These are phyloP conservation scores for Phaetusa simplex DNA, from an alignment of 2,113 vertebrate genomes.

Conservation along the genomic window DNA sequence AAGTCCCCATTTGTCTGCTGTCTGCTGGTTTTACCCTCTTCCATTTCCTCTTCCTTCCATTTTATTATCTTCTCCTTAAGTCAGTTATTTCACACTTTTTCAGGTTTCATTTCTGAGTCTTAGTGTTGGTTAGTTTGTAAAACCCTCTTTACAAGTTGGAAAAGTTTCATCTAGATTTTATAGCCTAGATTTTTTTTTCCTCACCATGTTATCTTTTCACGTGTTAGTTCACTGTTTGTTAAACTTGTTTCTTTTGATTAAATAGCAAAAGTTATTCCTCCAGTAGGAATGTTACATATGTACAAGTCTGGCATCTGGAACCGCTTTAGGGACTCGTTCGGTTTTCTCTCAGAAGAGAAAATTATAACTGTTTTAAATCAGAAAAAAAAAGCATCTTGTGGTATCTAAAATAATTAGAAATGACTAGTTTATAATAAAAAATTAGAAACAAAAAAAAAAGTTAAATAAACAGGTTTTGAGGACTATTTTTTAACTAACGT, in stretches of 20 bases:
- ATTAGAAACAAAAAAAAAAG: not conserved
- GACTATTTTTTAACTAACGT: not conserved
- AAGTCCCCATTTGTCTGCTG: not conserved
- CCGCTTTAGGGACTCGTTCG: constrained; percentile 10
- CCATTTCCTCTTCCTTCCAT: not conserved
- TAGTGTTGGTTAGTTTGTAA: not conserved
- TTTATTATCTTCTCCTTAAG: not conserved
- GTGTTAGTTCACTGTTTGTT: not conserved
- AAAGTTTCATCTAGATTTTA: not conserved
- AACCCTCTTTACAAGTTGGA: not conserved
- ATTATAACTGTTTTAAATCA: constrained; percentile 35
- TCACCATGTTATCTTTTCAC: not conserved
- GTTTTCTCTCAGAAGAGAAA: not conserved
- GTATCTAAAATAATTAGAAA: constrained; percentile 46
- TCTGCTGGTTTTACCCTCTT: not conserved
- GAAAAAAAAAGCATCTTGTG: not conserved
- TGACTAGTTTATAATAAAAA: constrained; percentile 1
- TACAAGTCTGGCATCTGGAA: constrained; percentile 44
- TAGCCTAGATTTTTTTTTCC: not conserved
- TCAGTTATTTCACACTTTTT: not conserved
- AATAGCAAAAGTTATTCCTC: constrained; percentile 3
- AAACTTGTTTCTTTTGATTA: constrained; percentile 45
- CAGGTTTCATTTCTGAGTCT: not conserved
- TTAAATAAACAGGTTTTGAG: not conserved
- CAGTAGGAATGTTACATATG: not conserved